Evolutionary conservation across 2,113 vertebrate genomes (phyloP).

Genomic region (Uropsilus gracilis): DNA sequence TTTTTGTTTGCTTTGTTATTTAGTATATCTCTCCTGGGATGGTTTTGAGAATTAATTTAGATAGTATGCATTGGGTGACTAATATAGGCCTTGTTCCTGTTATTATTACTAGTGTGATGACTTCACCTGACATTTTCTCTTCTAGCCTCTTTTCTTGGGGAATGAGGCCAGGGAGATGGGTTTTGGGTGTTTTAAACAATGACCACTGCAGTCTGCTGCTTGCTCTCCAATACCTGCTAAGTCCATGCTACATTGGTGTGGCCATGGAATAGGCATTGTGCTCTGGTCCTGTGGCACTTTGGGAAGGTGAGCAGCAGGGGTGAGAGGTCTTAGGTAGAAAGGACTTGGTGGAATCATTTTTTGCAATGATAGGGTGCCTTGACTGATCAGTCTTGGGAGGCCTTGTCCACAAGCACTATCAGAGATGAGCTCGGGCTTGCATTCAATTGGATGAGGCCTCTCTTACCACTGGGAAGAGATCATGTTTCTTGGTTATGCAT

Average conservation of each 20-base stretch:
- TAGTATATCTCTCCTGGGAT: too few species aligned
- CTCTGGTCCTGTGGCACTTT: too few species aligned
- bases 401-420: background rate
- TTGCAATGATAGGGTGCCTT: background rate
- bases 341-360: background rate
- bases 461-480: background rate
- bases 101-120: background rate
- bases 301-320: background rate
- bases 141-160: background rate
- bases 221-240: background rate
- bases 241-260: background rate
- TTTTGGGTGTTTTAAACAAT: background rate
- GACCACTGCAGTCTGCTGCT: background rate
- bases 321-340: background rate
- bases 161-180: background rate
- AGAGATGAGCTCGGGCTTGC: too few species aligned
- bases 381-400: background rate
- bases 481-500: background rate
- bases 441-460: background rate
- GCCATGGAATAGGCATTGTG: fast-evolving
- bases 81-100: background rate
- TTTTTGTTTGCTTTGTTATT: background rate
- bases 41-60: background rate
- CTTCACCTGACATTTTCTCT: background rate
- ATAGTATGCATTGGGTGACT: background rate